Base-by-base conservation (phyloP, 2,888 invertebrate genomes). In the Perizoma flavofasciatum region DNA sequence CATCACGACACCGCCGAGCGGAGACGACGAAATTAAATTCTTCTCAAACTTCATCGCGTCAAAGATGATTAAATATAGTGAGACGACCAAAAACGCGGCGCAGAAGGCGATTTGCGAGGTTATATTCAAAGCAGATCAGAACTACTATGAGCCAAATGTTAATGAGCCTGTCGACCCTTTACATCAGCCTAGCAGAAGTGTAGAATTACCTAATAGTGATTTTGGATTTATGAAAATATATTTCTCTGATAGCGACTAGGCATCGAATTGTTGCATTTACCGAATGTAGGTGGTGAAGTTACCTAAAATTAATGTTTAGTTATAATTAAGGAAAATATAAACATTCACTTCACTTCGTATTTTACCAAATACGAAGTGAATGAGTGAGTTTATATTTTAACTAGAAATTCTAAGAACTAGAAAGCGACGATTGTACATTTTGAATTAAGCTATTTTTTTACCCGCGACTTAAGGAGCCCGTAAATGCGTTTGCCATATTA, bases 31-130 rank as follows among this genome's bases (percentile, higher is more conserved):
- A 66, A 82, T 82, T 5, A 67, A 62, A 47, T 73, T 75, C 34
- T 83, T 83, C 58, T 67, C 75, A 4, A 72, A 74, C 11, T 83
- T 83, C 57, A 73, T 83, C 55, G 76, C 76, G 4, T 75, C 66
- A 22, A 82, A 83, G 72, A 80, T 85, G 81, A 82, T 74, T 60
- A 81, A 75, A 58, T 83, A 83, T 55, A 64, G 73, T 0, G 70
- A 75, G 39, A 57, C 55, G 5, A 78, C 77, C 0, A 78, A 78
- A 61, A 79, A 79, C 39, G 66, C 70, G 4, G 81, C 83, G 35
- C 81, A 85, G 61, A 74, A 76, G 57, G 79, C 76, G 5, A 82
- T 84, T 55, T 82, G 79, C 61, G 75, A 83, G 5, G 70, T 84
- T 44, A 77, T 85, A 67, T 83, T 81, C 44, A 78, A 75, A 62